A percentile compares a stretch with the other conserved stretches of the same genome.
Conservation (phyloP, 1,140 invertebrate species). For the Eurytemora carolleeae region DNA sequence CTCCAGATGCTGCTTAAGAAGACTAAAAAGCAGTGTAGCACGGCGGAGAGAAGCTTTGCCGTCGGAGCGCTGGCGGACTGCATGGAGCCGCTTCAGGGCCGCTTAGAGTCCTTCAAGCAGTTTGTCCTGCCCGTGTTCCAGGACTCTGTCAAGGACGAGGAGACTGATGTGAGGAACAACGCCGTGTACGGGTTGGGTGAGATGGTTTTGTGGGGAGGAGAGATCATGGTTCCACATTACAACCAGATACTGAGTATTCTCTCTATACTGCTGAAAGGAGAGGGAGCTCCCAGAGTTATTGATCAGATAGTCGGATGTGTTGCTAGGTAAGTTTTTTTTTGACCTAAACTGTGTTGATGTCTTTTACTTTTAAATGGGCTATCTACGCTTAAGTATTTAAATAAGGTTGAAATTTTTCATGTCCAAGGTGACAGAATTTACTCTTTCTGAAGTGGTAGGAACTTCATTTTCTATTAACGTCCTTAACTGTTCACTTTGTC, state of each 20-base stretch:
- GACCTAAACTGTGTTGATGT: background rate
- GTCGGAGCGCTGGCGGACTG: conserved; percentile 51
- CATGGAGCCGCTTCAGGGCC: conserved; percentile 33
- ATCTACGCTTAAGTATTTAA: background rate
- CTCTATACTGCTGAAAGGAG: background rate
- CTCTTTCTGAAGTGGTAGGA: too few species aligned
- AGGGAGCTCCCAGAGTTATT: background rate
- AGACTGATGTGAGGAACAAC: conserved; percentile 51
- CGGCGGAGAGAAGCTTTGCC: conserved; percentile 42
- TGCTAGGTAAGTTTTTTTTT: background rate
- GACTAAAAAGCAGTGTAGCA: conserved; percentile 34
- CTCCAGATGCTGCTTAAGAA: conserved; percentile 38
- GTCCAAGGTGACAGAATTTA: too few species aligned
- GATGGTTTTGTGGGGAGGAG: conserved; percentile 28
- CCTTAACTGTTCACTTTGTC: too few species aligned
- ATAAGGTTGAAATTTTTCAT: background rate
- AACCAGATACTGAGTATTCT: conserved; percentile 2
- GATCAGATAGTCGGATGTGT: too few species aligned
- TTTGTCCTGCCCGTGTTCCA: conserved; percentile 39
- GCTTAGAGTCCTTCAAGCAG: conserved; percentile 25
- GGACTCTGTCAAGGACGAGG: conserved; percentile 36
- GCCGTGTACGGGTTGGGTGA: conserved; percentile 51
- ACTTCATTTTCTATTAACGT: too few species aligned
- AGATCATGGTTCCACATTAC: background rate
- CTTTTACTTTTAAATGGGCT: background rate